Conservation (phyloP, 2,888 invertebrate genomes). For the Antheraea yamamai region DNA sequence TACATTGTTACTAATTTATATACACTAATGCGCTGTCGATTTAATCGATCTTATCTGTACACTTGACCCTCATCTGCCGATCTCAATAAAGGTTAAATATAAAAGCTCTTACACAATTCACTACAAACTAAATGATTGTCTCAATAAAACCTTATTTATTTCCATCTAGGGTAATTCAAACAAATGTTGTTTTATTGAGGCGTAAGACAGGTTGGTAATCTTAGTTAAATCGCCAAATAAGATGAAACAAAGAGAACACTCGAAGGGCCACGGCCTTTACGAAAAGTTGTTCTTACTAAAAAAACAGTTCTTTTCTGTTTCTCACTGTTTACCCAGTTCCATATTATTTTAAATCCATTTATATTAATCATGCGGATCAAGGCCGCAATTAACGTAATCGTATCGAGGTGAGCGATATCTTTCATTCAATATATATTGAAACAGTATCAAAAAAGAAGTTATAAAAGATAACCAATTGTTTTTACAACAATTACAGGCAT, state of each 20-base stretch:
- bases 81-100: conserved; percentile 17
- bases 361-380: conserved; percentile 39
- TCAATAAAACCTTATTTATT: conserved; percentile 36
- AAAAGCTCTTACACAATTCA: conserved; percentile 9
- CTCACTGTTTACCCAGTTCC: conserved; percentile 24
- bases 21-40: conserved; percentile 17
- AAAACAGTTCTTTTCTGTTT: conserved; percentile 12
- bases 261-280: conserved; percentile 23
- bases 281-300: conserved; percentile 28
- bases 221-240: conserved; percentile 40
- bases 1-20: conserved; percentile 13
- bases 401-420: conserved; percentile 36
- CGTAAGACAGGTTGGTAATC: conserved; percentile 32
- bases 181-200: conserved; percentile 36
- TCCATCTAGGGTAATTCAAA: conserved; percentile 41
- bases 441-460: conserved; percentile 16
- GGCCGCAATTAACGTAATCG: conserved; percentile 38
- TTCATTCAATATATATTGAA: conserved; percentile 14
- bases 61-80: background rate
- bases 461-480: conserved; percentile 17
- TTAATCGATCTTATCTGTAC: conserved; percentile 1
- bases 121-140: conserved; percentile 26
- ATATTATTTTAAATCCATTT: conserved; percentile 31
- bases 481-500: conserved; percentile 19
- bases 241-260: conserved; percentile 35